Percentiles rank a stretch among this genome's conserved stretches.
These are phyloP conservation scores for Lasioglossum marginatum DNA, from an alignment of 2,888 invertebrate species.

Conservation along the genomic window DNA sequence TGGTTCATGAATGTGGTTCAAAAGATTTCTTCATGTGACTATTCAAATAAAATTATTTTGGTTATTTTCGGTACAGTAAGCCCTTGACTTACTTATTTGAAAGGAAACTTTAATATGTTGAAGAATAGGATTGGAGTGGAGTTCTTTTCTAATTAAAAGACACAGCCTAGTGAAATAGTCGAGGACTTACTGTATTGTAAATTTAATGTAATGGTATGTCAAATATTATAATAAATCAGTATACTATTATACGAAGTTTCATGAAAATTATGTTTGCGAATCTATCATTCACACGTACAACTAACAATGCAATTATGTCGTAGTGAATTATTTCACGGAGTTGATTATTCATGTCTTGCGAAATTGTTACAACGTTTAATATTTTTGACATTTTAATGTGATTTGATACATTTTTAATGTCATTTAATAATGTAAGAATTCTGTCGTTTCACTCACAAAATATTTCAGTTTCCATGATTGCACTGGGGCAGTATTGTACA, in stretches of 20 bases:
- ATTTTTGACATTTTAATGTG: background rate
- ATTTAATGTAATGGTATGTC: background rate
- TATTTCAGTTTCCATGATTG: conserved; percentile 1
- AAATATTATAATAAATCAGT: background rate
- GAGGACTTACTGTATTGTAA: background rate
- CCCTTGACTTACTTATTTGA: too few relatives aligned
- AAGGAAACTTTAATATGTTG: too few relatives aligned
- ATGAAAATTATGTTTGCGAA: background rate
- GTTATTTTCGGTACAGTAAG: background rate
- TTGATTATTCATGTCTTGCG: background rate
- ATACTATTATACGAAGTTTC: background rate
- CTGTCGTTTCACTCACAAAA: background rate
- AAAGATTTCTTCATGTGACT: background rate
- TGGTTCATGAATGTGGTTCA: too few relatives aligned
- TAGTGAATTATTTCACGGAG: background rate
- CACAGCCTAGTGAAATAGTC: too few relatives aligned
- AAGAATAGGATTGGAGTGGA: too few relatives aligned
- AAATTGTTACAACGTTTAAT: background rate
- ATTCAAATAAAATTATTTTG: background rate
- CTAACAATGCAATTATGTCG: background rate
- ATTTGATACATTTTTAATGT: background rate
- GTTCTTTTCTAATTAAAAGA: too few relatives aligned
- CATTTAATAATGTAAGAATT: too few relatives aligned
- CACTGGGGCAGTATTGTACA: background rate
- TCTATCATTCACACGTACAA: background rate